phyloP scores from a whole-genome alignment of 1,140 invertebrate species.

The Lepidurus couesii region DNA sequence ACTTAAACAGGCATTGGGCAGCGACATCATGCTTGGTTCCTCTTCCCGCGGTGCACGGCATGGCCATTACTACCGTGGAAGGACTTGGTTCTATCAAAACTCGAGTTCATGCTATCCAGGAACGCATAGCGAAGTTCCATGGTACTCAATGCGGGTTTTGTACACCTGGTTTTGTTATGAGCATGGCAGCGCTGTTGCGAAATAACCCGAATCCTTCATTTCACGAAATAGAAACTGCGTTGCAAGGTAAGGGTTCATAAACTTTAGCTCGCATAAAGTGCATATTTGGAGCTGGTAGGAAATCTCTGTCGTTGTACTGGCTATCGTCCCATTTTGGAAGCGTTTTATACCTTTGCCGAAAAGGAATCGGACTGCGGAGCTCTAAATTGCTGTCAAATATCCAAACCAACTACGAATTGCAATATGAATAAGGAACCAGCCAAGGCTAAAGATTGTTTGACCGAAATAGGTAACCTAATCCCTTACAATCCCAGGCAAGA shows the following conservation, averaged over 20 bases:
- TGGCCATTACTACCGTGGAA: constrained; percentile 83
- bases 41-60: constrained; percentile 72
- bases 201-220: constrained; percentile 54
- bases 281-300: constrained; percentile 47
- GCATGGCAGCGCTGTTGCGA: constrained; percentile 79
- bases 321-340: constrained; percentile 83
- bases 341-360: constrained; percentile 73
- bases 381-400: constrained; percentile 46
- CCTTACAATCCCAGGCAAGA: constrained; percentile 81
- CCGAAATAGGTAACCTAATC: constrained; percentile 56
- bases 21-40: constrained; percentile 85
- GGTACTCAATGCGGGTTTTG: constrained; percentile 89
- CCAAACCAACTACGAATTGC: constrained; percentile 37
- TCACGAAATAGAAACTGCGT: constrained; percentile 70
- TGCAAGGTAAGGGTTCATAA: constrained; percentile 55
- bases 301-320: constrained; percentile 88
- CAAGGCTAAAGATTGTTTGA: neutral
- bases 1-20: constrained; percentile 64
- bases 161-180: constrained; percentile 89
- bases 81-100: constrained; percentile 54
- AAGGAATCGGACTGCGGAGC: constrained; percentile 47
- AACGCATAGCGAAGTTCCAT: constrained; percentile 77
- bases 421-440: neutral
- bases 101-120: constrained; percentile 73
- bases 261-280: constrained; percentile 15